Evolutionary conservation across 2,113 vertebrate genomes (phyloP).

Genomic region (Cardinalis cardinalis): DNA sequence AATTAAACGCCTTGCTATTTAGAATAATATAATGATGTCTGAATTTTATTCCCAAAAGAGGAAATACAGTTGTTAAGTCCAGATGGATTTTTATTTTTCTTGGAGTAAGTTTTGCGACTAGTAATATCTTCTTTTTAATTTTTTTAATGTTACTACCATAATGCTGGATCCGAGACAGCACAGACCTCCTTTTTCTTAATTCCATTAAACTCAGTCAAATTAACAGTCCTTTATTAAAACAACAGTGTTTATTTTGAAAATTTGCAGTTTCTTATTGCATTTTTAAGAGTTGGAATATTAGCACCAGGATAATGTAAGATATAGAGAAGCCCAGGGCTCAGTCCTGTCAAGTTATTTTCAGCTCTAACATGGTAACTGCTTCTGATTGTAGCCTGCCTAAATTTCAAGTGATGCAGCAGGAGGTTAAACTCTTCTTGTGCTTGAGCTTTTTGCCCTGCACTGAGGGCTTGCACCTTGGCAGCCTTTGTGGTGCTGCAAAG

Average conservation of each 20-base stretch:
- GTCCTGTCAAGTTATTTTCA: not conserved
- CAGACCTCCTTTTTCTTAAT: not conserved
- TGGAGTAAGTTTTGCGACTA: slow-evolving; percentile 31
- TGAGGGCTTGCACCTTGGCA: not conserved
- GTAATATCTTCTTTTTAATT: not conserved
- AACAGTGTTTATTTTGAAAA: not conserved
- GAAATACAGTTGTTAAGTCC: slow-evolving; percentile 55
- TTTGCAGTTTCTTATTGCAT: not conserved
- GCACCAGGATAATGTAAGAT: not conserved
- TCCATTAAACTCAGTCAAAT: not conserved
- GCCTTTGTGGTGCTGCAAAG: not conserved
- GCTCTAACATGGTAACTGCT: not conserved
- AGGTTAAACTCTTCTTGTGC: not conserved
- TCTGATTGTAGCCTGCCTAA: not conserved
- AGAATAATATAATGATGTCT: slow-evolving; percentile 24
- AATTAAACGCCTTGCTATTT: slow-evolving; percentile 40
- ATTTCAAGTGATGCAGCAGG: not conserved
- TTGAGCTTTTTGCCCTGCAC: not conserved
- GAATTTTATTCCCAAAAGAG: slow-evolving; percentile 49
- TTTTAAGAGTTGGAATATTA: not conserved
- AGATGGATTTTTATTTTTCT: slow-evolving; percentile 57
- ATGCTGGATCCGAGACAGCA: not conserved
- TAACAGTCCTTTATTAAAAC: not conserved
- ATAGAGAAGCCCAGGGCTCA: not conserved
- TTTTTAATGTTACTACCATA: not conserved